phyloP scores from a whole-genome alignment of 1,140 invertebrate species.

The Sminthurinus signatus region DNA sequence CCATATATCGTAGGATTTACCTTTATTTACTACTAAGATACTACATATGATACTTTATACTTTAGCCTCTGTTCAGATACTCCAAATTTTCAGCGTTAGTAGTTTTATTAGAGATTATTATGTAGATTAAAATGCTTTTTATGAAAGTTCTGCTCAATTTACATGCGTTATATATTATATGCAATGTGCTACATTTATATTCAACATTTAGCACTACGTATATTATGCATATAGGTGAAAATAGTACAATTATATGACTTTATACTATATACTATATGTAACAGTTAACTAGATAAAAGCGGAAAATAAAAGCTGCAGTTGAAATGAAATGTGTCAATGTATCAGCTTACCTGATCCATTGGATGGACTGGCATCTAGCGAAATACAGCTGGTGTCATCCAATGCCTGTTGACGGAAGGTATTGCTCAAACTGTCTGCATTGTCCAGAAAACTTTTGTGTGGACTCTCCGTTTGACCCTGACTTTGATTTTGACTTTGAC shows the following conservation, averaged over 20 bases:
- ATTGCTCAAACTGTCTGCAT: too few species aligned
- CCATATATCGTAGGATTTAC: too few species aligned
- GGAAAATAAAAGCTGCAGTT: background rate
- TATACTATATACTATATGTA: background rate
- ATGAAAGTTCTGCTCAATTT: too few species aligned
- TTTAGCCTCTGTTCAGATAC: too few species aligned
- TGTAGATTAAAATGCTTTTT: too few species aligned
- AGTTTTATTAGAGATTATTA: too few species aligned
- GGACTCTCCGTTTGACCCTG: too few species aligned
- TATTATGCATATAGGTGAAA: background rate
- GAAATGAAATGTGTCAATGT: background rate
- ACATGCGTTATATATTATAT: too few species aligned
- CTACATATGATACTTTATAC: too few species aligned
- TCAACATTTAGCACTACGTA: background rate
- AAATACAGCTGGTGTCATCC: conserved; percentile 35
- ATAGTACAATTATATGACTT: background rate
- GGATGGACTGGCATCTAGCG: conserved; percentile 28
- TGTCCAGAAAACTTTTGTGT: too few species aligned
- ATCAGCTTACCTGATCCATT: conserved; percentile 30
- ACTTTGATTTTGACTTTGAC: background rate
- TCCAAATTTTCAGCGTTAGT: too few species aligned
- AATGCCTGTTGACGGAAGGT: conserved; percentile 8
- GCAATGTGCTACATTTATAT: background rate
- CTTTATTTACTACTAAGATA: too few species aligned
- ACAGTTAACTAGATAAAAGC: background rate